Conservation (phyloP, 2,113 vertebrate species). For the Tautogolabrus adspersus region DNA sequence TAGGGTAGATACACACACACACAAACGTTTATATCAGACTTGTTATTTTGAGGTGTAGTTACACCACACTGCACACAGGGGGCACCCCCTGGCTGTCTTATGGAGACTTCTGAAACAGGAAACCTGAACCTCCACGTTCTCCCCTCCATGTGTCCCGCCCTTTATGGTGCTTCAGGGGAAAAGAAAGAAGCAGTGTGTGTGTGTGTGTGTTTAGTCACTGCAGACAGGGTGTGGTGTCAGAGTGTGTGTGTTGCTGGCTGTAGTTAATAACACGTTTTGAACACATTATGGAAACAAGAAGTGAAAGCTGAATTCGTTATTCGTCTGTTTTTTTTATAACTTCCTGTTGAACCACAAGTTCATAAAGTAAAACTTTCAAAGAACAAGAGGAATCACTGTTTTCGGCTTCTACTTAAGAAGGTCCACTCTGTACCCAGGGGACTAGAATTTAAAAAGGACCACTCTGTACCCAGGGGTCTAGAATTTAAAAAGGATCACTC, state of each 20-base stretch:
- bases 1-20: not conserved
- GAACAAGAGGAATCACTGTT: too few relatives aligned
- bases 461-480: too few relatives aligned
- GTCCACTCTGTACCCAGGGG: too few relatives aligned
- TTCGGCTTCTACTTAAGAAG: too few relatives aligned
- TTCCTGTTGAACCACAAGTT: not conserved
- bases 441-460: too few relatives aligned
- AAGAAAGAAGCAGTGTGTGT: conserved; percentile 11
- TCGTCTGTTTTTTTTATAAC: not conserved
- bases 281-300: conserved; percentile 63
- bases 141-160: conserved; percentile 28
- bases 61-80: conserved; percentile 44
- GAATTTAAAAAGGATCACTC: too few relatives aligned
- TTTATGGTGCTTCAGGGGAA: conserved; percentile 19
- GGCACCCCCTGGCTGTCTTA: conserved; percentile 43
- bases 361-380: too few relatives aligned
- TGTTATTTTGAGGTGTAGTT: conserved; percentile 19
- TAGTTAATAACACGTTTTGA: conserved; percentile 14
- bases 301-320: conserved; percentile 42
- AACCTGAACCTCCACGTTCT: not conserved
- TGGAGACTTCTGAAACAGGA: not conserved
- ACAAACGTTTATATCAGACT: not conserved
- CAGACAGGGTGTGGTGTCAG: conserved; percentile 54
- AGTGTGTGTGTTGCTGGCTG: conserved; percentile 1
- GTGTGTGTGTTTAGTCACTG: conserved; percentile 29